A percentile compares a stretch with the other conserved stretches of the same genome.
Evolutionary conservation across 37 sponge, comb jelly and placozoan genomes (phyloP).

Genomic region (Amphimedon queenslandica): DNA sequence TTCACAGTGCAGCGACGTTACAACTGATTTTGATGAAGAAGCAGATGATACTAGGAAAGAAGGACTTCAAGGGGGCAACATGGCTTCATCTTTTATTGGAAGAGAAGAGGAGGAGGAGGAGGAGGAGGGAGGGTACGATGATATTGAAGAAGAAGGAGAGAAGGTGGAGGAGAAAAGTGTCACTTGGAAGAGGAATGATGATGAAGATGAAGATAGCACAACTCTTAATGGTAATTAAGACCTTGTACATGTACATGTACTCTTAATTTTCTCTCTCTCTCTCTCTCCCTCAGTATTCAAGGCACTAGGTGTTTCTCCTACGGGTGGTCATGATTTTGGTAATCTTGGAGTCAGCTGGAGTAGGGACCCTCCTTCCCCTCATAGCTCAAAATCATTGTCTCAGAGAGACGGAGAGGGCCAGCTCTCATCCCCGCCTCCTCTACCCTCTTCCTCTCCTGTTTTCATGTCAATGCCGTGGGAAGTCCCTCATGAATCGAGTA

Average conservation of each 20-base stretch:
- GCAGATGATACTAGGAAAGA: not conserved
- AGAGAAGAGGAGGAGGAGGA: slow-evolving; percentile 6
- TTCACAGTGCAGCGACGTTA: too few relatives aligned
- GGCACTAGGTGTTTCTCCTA: too few relatives aligned
- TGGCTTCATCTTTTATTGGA: too few relatives aligned
- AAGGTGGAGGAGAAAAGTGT: not conserved
- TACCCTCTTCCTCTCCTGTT: slow-evolving; percentile 20
- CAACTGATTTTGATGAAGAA: not conserved
- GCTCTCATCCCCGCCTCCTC: not conserved
- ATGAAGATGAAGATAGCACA: not conserved
- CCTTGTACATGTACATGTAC: slow-evolving; percentile 13
- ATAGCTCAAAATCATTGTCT: too few relatives aligned
- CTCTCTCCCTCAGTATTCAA: too few relatives aligned
- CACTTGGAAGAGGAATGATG: not conserved
- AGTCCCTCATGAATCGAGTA: too few relatives aligned
- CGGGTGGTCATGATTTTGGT: too few relatives aligned
- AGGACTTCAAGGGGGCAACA: too few relatives aligned
- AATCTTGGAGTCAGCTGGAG: slow-evolving; percentile 58
- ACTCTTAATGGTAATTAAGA: not conserved
- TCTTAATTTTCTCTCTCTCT: too few relatives aligned
- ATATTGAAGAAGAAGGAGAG: not conserved
- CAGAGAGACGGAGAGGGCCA: not conserved
- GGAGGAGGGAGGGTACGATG: not conserved
- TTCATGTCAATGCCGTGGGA: too few relatives aligned
- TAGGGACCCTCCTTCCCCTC: slow-evolving; percentile 6